Conservation (phyloP, 2,888 invertebrate species). For the Flexamia atlantica region DNA sequence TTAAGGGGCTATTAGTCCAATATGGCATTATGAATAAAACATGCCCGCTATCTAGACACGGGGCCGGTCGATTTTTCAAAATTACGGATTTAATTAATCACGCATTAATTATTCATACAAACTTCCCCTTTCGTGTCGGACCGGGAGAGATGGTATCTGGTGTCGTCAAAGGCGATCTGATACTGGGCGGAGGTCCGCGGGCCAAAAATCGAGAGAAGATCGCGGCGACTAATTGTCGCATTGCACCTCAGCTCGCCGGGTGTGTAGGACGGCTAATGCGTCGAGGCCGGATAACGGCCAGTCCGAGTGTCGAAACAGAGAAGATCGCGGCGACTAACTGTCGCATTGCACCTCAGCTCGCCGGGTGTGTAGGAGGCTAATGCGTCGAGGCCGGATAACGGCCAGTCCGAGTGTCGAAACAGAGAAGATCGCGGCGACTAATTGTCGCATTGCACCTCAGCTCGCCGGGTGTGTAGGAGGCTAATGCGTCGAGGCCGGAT, state of each 20-base stretch:
- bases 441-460: neutral
- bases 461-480: neutral
- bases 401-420: neutral
- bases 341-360: neutral
- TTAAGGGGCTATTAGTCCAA: conserved; percentile 57
- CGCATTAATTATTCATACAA: conserved; percentile 63
- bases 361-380: conserved; percentile 3
- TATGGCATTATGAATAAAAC: conserved; percentile 61
- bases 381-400: too few relatives aligned
- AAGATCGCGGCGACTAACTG: neutral
- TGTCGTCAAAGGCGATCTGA: conserved; percentile 52
- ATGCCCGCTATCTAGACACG: conserved; percentile 59
- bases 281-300: conserved; percentile 29
- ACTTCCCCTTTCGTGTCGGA: conserved; percentile 64
- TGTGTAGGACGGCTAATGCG: conserved; percentile 26
- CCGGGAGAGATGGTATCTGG: conserved; percentile 18
- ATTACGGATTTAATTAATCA: conserved; percentile 64
- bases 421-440: neutral
- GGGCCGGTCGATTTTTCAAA: conserved; percentile 61
- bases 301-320: conserved; percentile 48
- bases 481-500: conserved; percentile 37
- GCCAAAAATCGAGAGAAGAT: neutral
- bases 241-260: neutral
- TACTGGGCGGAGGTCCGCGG: neutral
- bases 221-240: neutral